Conservation (phyloP, 2,113 vertebrate genomes). For the Camelus dromedarius region DNA sequence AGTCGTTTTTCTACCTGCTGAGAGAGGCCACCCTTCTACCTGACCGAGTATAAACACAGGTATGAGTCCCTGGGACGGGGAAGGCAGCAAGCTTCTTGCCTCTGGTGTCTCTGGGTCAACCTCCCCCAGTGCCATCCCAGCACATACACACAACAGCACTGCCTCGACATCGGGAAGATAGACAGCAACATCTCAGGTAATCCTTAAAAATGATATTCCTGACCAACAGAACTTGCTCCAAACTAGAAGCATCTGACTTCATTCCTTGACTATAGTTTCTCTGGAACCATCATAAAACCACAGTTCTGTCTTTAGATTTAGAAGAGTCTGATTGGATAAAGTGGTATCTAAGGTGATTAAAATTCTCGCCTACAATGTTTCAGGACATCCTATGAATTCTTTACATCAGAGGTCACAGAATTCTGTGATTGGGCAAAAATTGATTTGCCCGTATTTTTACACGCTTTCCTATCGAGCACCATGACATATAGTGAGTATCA, state of each 20-base stretch:
- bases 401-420: background rate
- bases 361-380: background rate
- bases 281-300: background rate
- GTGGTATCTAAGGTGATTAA: background rate
- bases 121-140: background rate
- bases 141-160: background rate
- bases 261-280: background rate
- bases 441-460: background rate
- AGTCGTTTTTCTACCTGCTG: background rate
- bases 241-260: background rate
- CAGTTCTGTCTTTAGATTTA: background rate
- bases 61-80: background rate
- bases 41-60: background rate
- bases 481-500: background rate
- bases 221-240: background rate
- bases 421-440: background rate
- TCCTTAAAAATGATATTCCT: background rate
- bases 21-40: background rate
- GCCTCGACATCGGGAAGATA: too few species aligned
- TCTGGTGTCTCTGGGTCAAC: background rate
- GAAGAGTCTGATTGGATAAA: background rate
- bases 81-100: background rate
- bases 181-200: background rate
- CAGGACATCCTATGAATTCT: background rate
- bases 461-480: background rate